A percentile compares a stretch with the other conserved stretches of the same genome.
phyloP scores from a whole-genome alignment of 35 echinoderm and acorn worm species.

The Diadema setosum region DNA sequence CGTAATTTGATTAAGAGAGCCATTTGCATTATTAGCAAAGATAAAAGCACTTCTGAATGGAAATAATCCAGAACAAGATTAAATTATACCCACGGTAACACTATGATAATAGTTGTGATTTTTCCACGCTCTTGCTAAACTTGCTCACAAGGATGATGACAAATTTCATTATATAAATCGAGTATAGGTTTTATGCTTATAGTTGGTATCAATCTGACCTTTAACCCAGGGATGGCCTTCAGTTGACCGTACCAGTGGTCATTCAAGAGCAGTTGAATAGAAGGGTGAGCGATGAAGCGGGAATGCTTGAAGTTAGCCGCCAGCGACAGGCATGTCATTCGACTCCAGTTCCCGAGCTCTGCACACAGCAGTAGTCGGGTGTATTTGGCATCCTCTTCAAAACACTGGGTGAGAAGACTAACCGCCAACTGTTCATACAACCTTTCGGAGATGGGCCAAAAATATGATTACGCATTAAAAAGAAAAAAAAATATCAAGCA shows the following conservation, averaged over 20 bases:
- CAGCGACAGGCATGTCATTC: slow-evolving; percentile 68
- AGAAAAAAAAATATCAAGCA: no score
- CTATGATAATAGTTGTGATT: no score
- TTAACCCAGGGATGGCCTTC: slow-evolving; percentile 27
- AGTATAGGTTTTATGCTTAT: no score
- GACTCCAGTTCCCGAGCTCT: slow-evolving; percentile 76
- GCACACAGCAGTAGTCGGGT: slow-evolving; percentile 67
- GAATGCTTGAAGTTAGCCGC: slow-evolving; percentile 73
- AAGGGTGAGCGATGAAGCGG: slow-evolving; percentile 80
- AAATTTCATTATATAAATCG: no score
- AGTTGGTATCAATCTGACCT: no score
- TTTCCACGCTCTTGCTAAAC: no score
- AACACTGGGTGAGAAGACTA: slow-evolving; percentile 61
- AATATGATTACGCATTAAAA: neutral
- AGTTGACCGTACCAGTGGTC: slow-evolving; percentile 83
- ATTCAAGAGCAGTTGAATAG: slow-evolving; percentile 61
- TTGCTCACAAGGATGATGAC: no score
- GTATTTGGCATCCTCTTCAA: slow-evolving; percentile 46
- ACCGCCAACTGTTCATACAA: slow-evolving; percentile 49
- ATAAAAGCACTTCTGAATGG: no score
- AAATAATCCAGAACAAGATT: no score
- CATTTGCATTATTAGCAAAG: no score
- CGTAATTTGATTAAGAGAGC: no score
- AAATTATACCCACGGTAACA: no score
- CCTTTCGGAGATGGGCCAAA: neutral